A percentile compares a stretch with the other conserved stretches of the same genome.
Conservation (phyloP, 1,140 invertebrate genomes). For the Homalodisca vitripennis region DNA sequence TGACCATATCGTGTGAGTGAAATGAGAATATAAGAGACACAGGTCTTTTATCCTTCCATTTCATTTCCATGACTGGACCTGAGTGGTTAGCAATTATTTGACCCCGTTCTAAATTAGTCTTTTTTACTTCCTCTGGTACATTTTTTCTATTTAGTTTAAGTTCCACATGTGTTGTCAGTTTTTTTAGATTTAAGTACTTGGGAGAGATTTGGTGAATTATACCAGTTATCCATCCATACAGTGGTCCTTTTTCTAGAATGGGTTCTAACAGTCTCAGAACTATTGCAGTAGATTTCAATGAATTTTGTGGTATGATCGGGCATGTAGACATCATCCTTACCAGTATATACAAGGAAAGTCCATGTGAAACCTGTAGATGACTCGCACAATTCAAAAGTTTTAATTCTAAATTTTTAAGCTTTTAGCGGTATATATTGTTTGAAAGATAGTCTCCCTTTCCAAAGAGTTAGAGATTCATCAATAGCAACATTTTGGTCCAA, state of each 20-base stretch:
- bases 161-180: background rate
- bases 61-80: too few species aligned
- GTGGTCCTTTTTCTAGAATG: conserved; percentile 24
- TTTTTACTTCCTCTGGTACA: too few species aligned
- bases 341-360: conserved; percentile 27
- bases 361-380: conserved; percentile 28
- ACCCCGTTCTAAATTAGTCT: too few species aligned
- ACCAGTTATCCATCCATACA: conserved; percentile 29
- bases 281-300: background rate
- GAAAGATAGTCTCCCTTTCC: conserved; percentile 30
- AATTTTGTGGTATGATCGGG: background rate
- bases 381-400: conserved; percentile 32
- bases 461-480: conserved; percentile 29
- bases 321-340: background rate
- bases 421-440: conserved; percentile 27
- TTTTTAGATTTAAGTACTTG: background rate
- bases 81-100: too few species aligned
- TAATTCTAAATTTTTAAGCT: conserved; percentile 23
- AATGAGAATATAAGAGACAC: too few species aligned
- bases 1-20: too few species aligned
- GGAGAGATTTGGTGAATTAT: too few species aligned
- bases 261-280: background rate
- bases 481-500: conserved; percentile 27
- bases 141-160: conserved; percentile 16
- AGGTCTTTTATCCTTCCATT: too few species aligned